Percentiles rank a stretch among this genome's conserved stretches.
Conservation (phyloP, 2,797 vertebrate species). For the Mus minutoides region DNA sequence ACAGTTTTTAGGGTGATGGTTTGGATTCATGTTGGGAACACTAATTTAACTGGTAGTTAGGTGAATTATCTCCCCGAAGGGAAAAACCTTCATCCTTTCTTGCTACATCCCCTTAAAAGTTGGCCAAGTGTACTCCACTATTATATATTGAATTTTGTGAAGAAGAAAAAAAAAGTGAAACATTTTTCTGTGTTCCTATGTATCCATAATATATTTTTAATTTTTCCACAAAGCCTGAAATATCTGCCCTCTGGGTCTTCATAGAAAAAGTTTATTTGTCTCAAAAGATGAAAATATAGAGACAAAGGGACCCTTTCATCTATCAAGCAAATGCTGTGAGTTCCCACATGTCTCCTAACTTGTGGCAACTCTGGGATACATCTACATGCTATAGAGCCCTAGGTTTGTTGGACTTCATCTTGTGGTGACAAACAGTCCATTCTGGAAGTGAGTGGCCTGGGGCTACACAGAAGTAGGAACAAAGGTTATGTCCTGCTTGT, state of each 20-base stretch:
- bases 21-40: slow-evolving; percentile 5
- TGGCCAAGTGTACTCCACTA: not conserved
- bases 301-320: not conserved
- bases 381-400: not conserved
- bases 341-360: not conserved
- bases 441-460: not conserved
- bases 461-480: not conserved
- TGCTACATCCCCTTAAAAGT: not conserved
- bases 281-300: not conserved
- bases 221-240: slow-evolving; percentile 32
- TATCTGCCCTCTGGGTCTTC: not conserved
- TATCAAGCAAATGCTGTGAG: not conserved
- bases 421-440: not conserved
- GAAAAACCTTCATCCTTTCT: not conserved
- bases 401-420: not conserved
- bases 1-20: not conserved
- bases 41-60: slow-evolving; percentile 12
- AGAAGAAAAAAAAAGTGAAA: not conserved
- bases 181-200: not conserved
- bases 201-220: slow-evolving; percentile 16
- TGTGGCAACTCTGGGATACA: not conserved
- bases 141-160: slow-evolving; percentile 37
- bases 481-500: not conserved
- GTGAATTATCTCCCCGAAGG: not conserved
- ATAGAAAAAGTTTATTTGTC: slow-evolving; percentile 9